phyloP scores from a whole-genome alignment of 2,797 vertebrate genomes.

The Sebastes melanostomus region DNA sequence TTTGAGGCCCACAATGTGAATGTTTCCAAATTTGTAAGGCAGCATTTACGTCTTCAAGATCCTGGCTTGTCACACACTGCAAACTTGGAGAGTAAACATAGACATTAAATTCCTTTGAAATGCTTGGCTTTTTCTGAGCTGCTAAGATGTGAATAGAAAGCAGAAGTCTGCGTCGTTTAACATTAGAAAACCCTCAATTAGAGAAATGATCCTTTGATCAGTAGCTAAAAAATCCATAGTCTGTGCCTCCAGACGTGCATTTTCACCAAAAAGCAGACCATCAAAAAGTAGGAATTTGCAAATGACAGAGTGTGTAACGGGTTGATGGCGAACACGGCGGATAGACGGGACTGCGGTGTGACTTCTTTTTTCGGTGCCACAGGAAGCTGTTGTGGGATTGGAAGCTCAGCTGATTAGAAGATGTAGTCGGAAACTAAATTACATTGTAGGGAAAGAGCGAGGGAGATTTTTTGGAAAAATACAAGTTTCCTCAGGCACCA shows the following conservation, averaged over 20 bases:
- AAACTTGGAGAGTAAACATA: slow-evolving; percentile 8
- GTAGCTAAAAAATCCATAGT: slow-evolving; percentile 14
- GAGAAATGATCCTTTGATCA: slow-evolving; percentile 59
- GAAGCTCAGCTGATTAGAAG: slow-evolving; percentile 69
- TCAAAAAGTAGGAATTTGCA: slow-evolving; percentile 72
- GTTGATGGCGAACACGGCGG: slow-evolving; percentile 47
- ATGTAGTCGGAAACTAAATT: slow-evolving; percentile 64
- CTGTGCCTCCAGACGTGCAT: slow-evolving; percentile 23
- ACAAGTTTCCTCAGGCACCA: slow-evolving; percentile 12
- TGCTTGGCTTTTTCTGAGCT: slow-evolving; percentile 5
- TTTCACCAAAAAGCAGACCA: slow-evolving; percentile 41
- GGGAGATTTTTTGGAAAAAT: slow-evolving; percentile 39
- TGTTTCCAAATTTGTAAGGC: neutral
- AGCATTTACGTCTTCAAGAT: neutral
- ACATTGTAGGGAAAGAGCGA: slow-evolving; percentile 43
- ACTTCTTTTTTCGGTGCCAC: slow-evolving; percentile 53
- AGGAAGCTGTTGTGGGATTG: slow-evolving; percentile 68
- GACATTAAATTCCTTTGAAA: slow-evolving; percentile 24
- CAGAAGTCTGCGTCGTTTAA: slow-evolving; percentile 21
- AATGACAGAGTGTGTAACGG: slow-evolving; percentile 69
- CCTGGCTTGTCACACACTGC: neutral
- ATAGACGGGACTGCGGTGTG: slow-evolving; percentile 28
- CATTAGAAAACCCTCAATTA: slow-evolving; percentile 53
- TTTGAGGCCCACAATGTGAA: neutral
- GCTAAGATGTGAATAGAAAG: slow-evolving; percentile 43